Evolutionary conservation across 2,888 invertebrate genomes (phyloP).

Genomic region (Drosophila histrio): DNA sequence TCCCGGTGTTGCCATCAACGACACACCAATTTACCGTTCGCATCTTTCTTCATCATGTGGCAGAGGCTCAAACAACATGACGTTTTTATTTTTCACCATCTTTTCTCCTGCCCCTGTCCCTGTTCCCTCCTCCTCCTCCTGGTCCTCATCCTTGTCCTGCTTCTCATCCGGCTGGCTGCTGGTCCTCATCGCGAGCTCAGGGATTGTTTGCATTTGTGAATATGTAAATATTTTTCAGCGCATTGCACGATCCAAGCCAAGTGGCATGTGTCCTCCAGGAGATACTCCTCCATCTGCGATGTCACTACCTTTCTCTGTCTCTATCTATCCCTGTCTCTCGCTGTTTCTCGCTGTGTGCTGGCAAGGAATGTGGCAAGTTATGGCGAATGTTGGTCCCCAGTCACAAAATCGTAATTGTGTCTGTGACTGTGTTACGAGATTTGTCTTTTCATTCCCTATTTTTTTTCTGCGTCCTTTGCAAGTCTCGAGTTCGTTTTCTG

Average conservation of each 20-base stretch:
- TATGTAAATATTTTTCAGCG: conserved; percentile 55
- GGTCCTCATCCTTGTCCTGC: background rate
- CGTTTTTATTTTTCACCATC: conserved; percentile 53
- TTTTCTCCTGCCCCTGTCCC: background rate
- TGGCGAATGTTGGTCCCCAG: conserved; percentile 25
- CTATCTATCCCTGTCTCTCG: background rate
- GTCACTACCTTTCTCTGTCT: background rate
- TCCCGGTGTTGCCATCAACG: conserved; percentile 9
- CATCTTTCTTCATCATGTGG: conserved; percentile 64
- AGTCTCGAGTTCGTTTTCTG: conserved; percentile 1
- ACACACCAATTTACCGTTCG: conserved; percentile 61
- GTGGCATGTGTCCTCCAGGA: conserved; percentile 45
- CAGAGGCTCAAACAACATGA: conserved; percentile 61
- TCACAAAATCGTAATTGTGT: conserved; percentile 50
- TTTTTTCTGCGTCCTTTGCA: background rate
- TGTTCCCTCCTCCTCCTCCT: too few species aligned
- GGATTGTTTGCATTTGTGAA: conserved; percentile 66
- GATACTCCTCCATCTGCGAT: conserved; percentile 6
- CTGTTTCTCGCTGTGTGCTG: background rate
- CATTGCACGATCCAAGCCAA: conserved; percentile 45
- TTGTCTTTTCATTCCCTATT: conserved; percentile 26
- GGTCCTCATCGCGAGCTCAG: conserved; percentile 17
- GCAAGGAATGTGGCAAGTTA: conserved; percentile 34
- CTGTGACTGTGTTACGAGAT: conserved; percentile 61
- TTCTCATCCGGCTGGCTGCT: conserved; percentile 4